Conservation (phyloP, 2,888 invertebrate species). For the Lasioglossum zephyrum region DNA sequence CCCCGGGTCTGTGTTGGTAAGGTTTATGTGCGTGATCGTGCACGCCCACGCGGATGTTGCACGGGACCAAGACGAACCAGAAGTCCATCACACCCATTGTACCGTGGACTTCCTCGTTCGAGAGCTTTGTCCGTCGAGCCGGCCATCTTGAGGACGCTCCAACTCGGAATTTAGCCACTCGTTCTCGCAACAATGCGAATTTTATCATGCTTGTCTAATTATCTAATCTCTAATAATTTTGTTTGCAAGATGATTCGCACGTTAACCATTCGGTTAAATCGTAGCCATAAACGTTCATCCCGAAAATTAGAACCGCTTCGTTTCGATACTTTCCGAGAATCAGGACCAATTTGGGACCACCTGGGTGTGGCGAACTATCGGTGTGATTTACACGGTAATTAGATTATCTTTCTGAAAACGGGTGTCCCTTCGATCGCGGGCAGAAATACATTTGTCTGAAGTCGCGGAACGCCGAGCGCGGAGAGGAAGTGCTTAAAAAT, state of each 20-base stretch:
- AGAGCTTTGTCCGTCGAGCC: not conserved
- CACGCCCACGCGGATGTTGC: constrained; percentile 46
- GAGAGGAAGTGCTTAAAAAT: constrained; percentile 50
- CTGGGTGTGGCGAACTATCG: constrained; percentile 29
- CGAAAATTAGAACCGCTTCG: not conserved
- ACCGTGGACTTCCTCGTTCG: not conserved
- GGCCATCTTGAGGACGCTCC: not conserved
- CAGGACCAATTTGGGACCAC: not conserved
- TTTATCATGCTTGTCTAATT: not conserved
- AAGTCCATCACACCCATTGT: constrained; percentile 24
- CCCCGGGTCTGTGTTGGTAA: not conserved
- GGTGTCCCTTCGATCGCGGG: constrained; percentile 24
- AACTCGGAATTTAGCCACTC: not conserved
- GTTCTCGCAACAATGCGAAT: not conserved
- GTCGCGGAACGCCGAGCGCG: constrained; percentile 23
- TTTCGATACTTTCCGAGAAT: not conserved
- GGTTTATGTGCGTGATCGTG: constrained; percentile 38
- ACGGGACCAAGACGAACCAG: constrained; percentile 4
- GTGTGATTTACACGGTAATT: constrained; percentile 43
- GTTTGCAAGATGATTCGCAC: not conserved
- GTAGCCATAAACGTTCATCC: not conserved
- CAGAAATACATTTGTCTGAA: constrained; percentile 18
- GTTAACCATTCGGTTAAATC: not conserved
- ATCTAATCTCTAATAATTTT: not conserved
- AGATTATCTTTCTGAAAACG: constrained; percentile 38